These are phyloP conservation scores for Asobara japonica DNA, from an alignment of 1,140 invertebrate genomes.

Conservation along the genomic window DNA sequence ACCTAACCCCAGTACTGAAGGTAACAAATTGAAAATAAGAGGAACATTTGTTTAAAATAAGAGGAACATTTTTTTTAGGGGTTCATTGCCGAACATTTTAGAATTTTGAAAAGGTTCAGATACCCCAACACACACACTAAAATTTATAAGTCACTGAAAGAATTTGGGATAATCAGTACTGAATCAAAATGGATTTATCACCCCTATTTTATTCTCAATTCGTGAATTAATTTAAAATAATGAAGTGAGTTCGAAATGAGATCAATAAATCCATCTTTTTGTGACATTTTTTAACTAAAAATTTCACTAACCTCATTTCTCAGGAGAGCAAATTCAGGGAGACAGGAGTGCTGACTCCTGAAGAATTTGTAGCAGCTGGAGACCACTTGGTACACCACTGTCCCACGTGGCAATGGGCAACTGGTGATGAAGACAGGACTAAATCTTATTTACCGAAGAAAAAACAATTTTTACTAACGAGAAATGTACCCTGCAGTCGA, in stretches of 20 bases:
- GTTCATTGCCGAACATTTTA: too few species aligned
- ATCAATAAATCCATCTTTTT: too few species aligned
- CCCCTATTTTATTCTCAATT: too few species aligned
- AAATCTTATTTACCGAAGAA: constrained; percentile 92
- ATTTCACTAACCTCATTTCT: too few species aligned
- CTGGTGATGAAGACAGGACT: constrained; percentile 85
- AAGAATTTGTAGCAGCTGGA: constrained; percentile 96
- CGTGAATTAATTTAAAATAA: too few species aligned
- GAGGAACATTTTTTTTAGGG: too few species aligned
- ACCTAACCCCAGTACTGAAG: constrained; percentile 95
- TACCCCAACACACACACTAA: too few species aligned
- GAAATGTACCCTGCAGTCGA: constrained; percentile 94
- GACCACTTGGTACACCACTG: constrained; percentile 99
- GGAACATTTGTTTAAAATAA: not conserved
- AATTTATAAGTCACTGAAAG: too few species aligned
- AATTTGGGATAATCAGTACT: too few species aligned
- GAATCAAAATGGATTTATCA: too few species aligned
- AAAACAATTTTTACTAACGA: constrained; percentile 98
- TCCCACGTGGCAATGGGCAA: constrained; percentile 99
- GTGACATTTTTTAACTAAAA: too few species aligned
- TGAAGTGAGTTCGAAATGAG: not conserved
- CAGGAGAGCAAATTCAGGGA: constrained; percentile 99
- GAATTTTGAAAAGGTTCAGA: too few species aligned
- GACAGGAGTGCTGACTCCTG: constrained; percentile 96
- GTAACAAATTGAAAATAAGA: constrained; percentile 69